A percentile compares a stretch with the other conserved stretches of the same genome.
Evolutionary conservation across 2,888 invertebrate species (phyloP).

Genomic region (Hyles lineata): DNA sequence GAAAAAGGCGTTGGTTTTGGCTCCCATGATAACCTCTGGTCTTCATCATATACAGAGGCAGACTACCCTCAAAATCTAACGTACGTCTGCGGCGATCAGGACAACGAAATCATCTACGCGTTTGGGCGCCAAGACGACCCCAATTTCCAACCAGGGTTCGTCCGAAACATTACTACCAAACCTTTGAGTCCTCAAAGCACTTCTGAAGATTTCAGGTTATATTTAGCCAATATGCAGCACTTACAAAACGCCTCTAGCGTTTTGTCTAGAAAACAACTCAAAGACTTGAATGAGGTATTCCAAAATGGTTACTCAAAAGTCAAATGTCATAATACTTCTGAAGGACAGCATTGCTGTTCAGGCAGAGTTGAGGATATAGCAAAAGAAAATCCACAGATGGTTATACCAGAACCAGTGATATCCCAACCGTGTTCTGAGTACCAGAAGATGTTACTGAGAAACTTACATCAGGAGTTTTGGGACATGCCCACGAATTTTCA

Average conservation of each 20-base stretch:
- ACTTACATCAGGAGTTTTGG: constrained; percentile 94
- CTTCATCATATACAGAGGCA: constrained; percentile 71
- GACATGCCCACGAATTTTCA: constrained; percentile 96
- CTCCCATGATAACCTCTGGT: constrained; percentile 82
- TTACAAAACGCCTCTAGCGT: constrained; percentile 89
- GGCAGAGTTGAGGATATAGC: constrained; percentile 64
- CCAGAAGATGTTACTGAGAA: constrained; percentile 86
- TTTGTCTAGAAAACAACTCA: constrained; percentile 85
- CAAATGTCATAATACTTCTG: constrained; percentile 63
- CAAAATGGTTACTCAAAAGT: constrained; percentile 82
- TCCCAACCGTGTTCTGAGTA: constrained; percentile 84
- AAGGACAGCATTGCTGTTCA: constrained; percentile 69
- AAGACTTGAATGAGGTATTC: constrained; percentile 84
- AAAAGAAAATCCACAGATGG: constrained; percentile 71
- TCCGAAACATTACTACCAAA: constrained; percentile 86
- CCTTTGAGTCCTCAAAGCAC: constrained; percentile 87
- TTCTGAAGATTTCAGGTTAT: constrained; percentile 88
- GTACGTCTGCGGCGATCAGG: constrained; percentile 78
- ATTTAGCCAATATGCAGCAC: constrained; percentile 89
- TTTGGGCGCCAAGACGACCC: constrained; percentile 75
- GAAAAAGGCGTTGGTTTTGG: constrained; percentile 72
- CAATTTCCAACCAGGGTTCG: constrained; percentile 67
- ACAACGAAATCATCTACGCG: constrained; percentile 81
- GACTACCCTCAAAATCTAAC: constrained; percentile 73
- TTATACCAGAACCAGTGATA: constrained; percentile 64